These are phyloP conservation scores for Trochalopteron elliotii DNA, from an alignment of 2,113 vertebrate species.

Conservation along the genomic window DNA sequence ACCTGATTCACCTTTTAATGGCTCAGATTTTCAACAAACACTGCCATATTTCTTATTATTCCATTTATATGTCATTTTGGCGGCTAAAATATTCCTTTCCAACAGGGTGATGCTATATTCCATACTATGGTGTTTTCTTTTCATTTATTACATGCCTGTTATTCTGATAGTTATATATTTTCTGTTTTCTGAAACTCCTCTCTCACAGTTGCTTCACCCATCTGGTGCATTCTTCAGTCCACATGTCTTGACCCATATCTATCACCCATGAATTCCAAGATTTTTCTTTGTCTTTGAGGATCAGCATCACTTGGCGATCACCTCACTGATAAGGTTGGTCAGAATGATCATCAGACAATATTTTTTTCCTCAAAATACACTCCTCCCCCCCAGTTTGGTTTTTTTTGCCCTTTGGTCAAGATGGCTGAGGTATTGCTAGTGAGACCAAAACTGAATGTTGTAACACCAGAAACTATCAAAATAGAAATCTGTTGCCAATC, in stretches of 20 bases:
- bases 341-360: not conserved
- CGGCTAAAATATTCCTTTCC: not conserved
- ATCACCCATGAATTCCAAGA: not conserved
- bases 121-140: not conserved
- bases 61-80: not conserved
- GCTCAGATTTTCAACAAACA: not conserved
- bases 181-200: not conserved
- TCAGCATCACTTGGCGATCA: not conserved
- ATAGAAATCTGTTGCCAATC: not conserved
- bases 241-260: not conserved
- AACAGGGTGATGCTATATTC: not conserved
- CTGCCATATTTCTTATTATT: not conserved
- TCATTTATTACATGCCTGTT: not conserved
- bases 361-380: rapidly evolving
- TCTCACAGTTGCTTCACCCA: not conserved
- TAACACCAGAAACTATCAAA: not conserved
- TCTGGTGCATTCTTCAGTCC: not conserved
- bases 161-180: not conserved
- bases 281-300: not conserved
- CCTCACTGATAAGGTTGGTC: not conserved
- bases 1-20: not conserved
- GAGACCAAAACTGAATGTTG: not conserved
- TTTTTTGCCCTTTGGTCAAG: not conserved
- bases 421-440: not conserved
- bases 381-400: too few species aligned